A percentile compares a stretch with the other conserved stretches of the same genome.
Evolutionary conservation across 2,113 vertebrate species (phyloP).

Genomic region (Trematomus loennbergii): DNA sequence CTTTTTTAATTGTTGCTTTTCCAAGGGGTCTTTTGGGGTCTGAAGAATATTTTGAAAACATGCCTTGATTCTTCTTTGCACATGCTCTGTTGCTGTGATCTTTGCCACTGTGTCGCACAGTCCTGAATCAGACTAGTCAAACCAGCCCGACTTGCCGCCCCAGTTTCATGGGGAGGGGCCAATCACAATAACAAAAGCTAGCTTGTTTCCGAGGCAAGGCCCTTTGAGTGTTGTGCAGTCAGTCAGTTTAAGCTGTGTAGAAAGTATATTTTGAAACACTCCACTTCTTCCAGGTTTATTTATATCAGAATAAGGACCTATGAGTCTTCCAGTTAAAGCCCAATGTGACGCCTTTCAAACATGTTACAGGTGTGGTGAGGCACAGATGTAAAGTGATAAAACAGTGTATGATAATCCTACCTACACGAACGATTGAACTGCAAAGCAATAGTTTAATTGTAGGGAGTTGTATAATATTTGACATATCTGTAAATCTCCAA

Average conservation of each 20-base stretch:
- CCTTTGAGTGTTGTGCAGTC: slow-evolving; percentile 14
- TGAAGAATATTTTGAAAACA: slow-evolving; percentile 29
- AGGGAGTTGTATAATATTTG: slow-evolving; percentile 25
- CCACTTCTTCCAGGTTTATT: neutral
- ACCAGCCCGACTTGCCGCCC: slow-evolving; percentile 39
- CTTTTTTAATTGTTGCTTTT: slow-evolving; percentile 27
- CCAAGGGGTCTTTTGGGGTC: slow-evolving; percentile 6
- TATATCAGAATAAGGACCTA: neutral
- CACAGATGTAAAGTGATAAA: slow-evolving; percentile 24
- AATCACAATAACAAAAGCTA: neutral
- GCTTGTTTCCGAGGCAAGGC: slow-evolving; percentile 8
- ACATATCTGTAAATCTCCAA: slow-evolving; percentile 33
- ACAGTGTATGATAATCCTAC: slow-evolving; percentile 29
- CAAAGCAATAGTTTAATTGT: slow-evolving; percentile 18
- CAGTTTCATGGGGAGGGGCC: neutral
- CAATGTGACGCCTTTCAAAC: slow-evolving; percentile 7
- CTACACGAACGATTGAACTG: slow-evolving; percentile 36
- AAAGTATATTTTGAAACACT: slow-evolving; percentile 18
- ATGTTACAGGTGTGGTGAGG: slow-evolving; percentile 3
- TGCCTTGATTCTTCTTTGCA: slow-evolving; percentile 52
- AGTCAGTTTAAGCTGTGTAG: slow-evolving; percentile 15
- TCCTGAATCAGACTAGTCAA: slow-evolving; percentile 49
- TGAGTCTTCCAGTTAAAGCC: neutral
- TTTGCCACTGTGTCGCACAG: slow-evolving; percentile 31
- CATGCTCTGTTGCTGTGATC: slow-evolving; percentile 39